phyloP scores from a whole-genome alignment of 2,888 invertebrate genomes.

The Autographa gamma region DNA sequence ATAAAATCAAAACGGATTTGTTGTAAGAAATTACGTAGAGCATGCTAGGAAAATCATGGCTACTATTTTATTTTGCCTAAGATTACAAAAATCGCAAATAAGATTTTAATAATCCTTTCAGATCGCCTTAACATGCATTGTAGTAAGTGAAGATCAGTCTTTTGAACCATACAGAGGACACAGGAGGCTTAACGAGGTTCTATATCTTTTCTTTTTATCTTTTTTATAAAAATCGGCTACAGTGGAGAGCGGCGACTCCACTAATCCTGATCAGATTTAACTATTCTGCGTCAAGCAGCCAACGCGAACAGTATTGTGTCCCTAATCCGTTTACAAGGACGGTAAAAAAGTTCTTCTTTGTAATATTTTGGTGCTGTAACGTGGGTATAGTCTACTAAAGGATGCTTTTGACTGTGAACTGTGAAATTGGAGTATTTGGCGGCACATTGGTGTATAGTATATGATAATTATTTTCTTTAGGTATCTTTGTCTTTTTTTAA shows the following conservation, averaged over 20 bases:
- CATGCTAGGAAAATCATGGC: too few relatives aligned
- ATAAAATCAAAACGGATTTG: too few relatives aligned
- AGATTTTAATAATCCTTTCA: slow-evolving; percentile 16
- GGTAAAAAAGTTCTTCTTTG: slow-evolving; percentile 33
- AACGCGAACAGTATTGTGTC: slow-evolving; percentile 39
- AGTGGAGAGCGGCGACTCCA: slow-evolving; percentile 26
- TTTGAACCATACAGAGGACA: slow-evolving; percentile 3
- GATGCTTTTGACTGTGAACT: slow-evolving; percentile 41
- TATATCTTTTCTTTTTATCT: slow-evolving; percentile 14
- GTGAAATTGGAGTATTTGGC: slow-evolving; percentile 44
- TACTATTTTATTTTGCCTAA: not conserved
- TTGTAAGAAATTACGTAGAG: too few relatives aligned
- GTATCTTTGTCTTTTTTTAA: too few relatives aligned
- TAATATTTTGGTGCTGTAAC: slow-evolving; percentile 27
- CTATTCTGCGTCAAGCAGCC: slow-evolving; percentile 25
- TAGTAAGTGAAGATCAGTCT: slow-evolving; percentile 19
- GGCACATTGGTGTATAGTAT: not conserved
- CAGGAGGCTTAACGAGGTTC: not conserved
- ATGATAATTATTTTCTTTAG: too few relatives aligned
- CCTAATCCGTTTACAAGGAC: slow-evolving; percentile 53
- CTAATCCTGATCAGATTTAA: slow-evolving; percentile 49
- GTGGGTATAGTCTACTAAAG: slow-evolving; percentile 19
- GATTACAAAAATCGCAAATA: not conserved
- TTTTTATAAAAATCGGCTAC: slow-evolving; percentile 35
- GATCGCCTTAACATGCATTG: slow-evolving; percentile 15